phyloP scores from a whole-genome alignment of 2,113 vertebrate genomes.

The Dryoscopus gambensis region DNA sequence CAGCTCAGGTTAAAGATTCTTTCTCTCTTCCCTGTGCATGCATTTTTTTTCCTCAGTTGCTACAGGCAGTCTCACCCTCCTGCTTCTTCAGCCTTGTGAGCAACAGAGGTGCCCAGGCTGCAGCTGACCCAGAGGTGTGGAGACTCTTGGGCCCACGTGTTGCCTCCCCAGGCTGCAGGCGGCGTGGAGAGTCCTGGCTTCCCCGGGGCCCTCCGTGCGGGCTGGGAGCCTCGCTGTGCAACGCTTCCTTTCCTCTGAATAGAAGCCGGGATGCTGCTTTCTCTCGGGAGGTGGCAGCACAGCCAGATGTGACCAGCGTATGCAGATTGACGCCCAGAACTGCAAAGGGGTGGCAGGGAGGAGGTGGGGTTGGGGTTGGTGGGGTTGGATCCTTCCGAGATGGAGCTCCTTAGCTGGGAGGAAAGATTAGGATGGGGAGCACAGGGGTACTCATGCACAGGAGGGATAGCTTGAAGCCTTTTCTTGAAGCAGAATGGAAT shows the following conservation, averaged over 20 bases:
- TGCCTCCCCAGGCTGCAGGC: background rate
- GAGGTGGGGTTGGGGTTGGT: background rate
- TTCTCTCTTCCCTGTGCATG: background rate
- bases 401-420: background rate
- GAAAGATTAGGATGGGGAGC: background rate
- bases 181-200: background rate
- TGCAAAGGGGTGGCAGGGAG: background rate
- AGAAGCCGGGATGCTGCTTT: background rate
- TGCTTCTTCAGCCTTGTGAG: background rate
- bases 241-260: background rate
- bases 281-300: constrained; percentile 32
- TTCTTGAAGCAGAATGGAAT: background rate
- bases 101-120: background rate
- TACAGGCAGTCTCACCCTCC: background rate
- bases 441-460: background rate
- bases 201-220: accelerated
- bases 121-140: background rate
- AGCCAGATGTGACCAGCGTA: background rate
- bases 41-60: background rate
- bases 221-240: background rate
- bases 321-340: background rate
- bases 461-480: background rate
- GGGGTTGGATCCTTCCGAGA: background rate
- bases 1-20: background rate
- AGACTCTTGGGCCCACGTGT: background rate